phyloP scores from a whole-genome alignment of 2,888 invertebrate species.

The Drosophila subquinaria region DNA sequence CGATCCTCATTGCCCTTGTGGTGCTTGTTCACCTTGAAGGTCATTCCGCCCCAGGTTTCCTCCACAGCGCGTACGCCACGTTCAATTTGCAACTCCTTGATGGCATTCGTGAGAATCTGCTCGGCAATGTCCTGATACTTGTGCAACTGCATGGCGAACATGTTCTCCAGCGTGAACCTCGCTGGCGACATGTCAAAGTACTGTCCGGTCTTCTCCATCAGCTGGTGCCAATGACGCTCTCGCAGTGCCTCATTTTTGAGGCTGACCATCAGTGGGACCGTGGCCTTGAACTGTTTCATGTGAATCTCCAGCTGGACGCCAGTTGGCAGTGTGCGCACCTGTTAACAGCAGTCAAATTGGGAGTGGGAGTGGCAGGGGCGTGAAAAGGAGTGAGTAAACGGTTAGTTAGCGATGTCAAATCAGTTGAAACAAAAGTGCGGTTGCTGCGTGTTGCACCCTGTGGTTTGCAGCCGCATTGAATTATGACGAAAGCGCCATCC shows the following conservation, averaged over 20 bases:
- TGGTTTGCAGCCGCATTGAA: slow-evolving; percentile 62
- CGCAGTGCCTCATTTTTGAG: slow-evolving; percentile 96
- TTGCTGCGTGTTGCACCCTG: slow-evolving; percentile 43
- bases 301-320: slow-evolving; percentile 91
- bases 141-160: slow-evolving; percentile 96
- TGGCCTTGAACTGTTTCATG: slow-evolving; percentile 95
- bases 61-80: slow-evolving; percentile 93
- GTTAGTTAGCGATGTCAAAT: slow-evolving; percentile 74
- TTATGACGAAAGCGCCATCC: slow-evolving; percentile 68
- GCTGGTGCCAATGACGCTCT: slow-evolving; percentile 95
- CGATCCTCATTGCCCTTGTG: slow-evolving; percentile 91
- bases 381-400: slow-evolving; percentile 15
- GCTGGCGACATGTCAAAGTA: slow-evolving; percentile 95
- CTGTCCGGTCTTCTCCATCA: slow-evolving; percentile 93
- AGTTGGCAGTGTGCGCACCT: slow-evolving; percentile 87
- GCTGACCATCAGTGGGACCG: slow-evolving; percentile 95
- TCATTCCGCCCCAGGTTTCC: slow-evolving; percentile 90
- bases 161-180: slow-evolving; percentile 95
- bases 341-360: slow-evolving; percentile 8
- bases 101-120: slow-evolving; percentile 94
- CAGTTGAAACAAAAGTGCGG: slow-evolving; percentile 81
- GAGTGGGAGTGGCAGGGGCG: not conserved
- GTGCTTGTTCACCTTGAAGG: slow-evolving; percentile 89
- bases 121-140: slow-evolving; percentile 93
- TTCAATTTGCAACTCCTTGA: slow-evolving; percentile 96